Base-by-base conservation (phyloP, 2,888 invertebrate genomes). In the Melikaiella ostensackeni region DNA sequence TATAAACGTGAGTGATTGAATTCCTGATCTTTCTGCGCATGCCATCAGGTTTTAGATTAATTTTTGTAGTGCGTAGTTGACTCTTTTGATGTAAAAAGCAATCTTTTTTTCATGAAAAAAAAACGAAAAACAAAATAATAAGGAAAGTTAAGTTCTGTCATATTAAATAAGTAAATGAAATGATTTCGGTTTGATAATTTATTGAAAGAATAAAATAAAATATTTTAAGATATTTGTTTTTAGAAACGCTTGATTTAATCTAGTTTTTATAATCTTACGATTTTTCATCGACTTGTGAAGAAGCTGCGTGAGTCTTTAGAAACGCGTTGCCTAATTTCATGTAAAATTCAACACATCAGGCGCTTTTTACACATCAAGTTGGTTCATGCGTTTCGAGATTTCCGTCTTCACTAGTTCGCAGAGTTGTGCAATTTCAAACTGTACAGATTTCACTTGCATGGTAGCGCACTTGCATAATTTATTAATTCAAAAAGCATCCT, bases 1-100 rank as follows among this genome's bases (percentile, higher is more conserved):
- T 50, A 21, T 55, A 70, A 70, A 70, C 30, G 70, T 70, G 50
- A 70, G 70, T 70, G 30, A 42, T 42, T 6, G 8, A 64, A 38
- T 64, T 42, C 6, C 21, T 70, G 30, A 30, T n/a, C 13, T 30
- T 70, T 50, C 30, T 70, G n/a, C n/a, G 30, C 19, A 70, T 70
- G 70, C 11, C n/a, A 30, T 42, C 30, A 30, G 2, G 30, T 13
- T 46, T 50, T 30, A 46, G 30, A 50, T 50, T 46, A 30, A 33
- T 50, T 38, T 21, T 5, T 46, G 3, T 57, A 57, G 55, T 55
- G 21, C 55, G 9, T 42, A 66, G 5, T 46, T 27, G 5, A 19
- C 42, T 19, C 50, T 50, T 70, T 5, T 70, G 9, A 11, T 33
- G 9, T 38, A 21, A 42, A 42, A 42, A 13, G 6, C 27, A n/a